A percentile compares a stretch with the other conserved stretches of the same genome.
Evolutionary conservation across 2,797 vertebrate genomes (phyloP).

Genomic region (Caiman crocodilus): DNA sequence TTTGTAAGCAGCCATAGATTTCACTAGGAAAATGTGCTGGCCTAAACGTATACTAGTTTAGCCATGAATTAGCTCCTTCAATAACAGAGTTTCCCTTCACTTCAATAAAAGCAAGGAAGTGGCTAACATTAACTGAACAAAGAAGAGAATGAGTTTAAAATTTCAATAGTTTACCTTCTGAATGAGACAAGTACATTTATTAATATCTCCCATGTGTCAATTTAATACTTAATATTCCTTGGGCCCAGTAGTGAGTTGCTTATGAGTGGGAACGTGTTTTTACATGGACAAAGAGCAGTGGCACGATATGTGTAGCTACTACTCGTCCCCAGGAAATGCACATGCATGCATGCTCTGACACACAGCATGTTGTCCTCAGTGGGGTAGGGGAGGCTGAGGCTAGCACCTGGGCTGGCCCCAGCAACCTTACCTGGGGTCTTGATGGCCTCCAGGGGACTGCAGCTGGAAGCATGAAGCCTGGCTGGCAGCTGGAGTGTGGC

Average conservation of each 20-base stretch:
- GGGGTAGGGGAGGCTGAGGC: no score
- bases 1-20: not conserved
- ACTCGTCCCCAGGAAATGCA: no score
- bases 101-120: constrained; percentile 11
- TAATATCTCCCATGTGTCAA: constrained; percentile 4
- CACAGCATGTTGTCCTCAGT: no score
- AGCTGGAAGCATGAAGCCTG: no score
- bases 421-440: no score
- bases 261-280: not conserved
- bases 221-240: not conserved
- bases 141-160: not conserved
- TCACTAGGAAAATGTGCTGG: not conserved
- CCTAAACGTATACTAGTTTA: constrained; percentile 26
- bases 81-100: constrained; percentile 31
- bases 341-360: no score
- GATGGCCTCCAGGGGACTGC: no score
- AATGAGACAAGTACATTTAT: constrained; percentile 28
- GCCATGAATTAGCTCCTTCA: not conserved
- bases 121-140: constrained; percentile 17
- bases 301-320: no score
- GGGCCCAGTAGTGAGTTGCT: constrained; percentile 24
- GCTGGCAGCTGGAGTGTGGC: no score
- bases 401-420: no score
- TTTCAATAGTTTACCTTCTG: not conserved
- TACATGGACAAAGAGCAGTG: no score